Percentiles rank a stretch among this genome's conserved stretches.
Evolutionary conservation across 2,113 vertebrate genomes (phyloP).

Genomic region (Scalopus aquaticus): DNA sequence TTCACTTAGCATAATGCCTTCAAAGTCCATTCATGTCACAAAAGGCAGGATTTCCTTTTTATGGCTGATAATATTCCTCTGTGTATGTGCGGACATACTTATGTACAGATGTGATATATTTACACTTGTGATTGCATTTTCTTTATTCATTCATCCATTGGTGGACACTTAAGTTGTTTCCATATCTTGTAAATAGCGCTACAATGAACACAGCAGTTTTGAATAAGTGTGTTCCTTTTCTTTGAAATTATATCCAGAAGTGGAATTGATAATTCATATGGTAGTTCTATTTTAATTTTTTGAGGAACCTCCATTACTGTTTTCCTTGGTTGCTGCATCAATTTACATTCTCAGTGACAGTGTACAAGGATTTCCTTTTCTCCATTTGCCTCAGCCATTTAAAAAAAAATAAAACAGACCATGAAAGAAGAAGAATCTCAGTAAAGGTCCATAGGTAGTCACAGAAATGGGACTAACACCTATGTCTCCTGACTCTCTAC

Average conservation of each 20-base stretch:
- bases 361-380: neutral
- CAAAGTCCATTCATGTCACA: too few species aligned
- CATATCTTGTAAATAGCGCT: neutral
- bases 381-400: neutral
- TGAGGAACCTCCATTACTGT: neutral
- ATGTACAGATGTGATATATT: too few species aligned
- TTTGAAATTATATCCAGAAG: neutral
- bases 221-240: neutral
- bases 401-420: constrained; percentile 28
- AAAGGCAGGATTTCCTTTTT: too few species aligned
- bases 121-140: neutral
- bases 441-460: neutral
- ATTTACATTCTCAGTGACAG: neutral
- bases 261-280: neutral
- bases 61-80: too few species aligned
- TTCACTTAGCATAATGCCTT: too few species aligned
- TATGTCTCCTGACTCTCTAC: neutral
- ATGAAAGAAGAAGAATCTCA: constrained; percentile 41
- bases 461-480: neutral
- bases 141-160: neutral
- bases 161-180: neutral
- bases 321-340: neutral
- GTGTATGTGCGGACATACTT: too few species aligned
- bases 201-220: neutral
- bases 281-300: neutral